These are phyloP conservation scores for Cataglyphis cursor DNA, from an alignment of 2,888 invertebrate genomes.

Conservation along the genomic window DNA sequence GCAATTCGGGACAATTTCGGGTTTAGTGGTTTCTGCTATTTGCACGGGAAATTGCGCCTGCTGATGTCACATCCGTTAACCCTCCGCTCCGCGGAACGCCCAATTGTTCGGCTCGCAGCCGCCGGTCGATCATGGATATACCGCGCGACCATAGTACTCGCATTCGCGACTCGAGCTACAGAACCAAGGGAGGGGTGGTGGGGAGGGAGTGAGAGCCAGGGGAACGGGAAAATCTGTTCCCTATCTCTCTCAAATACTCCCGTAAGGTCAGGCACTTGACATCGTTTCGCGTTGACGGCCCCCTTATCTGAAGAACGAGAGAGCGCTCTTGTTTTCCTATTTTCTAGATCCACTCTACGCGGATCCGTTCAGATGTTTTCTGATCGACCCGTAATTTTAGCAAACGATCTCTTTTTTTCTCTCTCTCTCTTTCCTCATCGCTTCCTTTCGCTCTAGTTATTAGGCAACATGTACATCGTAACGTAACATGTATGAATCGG, in stretches of 20 bases:
- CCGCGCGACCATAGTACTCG: constrained; percentile 31
- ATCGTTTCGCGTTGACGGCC: constrained; percentile 43
- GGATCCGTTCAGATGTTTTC: constrained; percentile 42
- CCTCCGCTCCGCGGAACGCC: constrained; percentile 72
- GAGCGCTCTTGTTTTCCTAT: constrained; percentile 37
- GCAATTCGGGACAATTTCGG: constrained; percentile 84
- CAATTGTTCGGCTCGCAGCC: constrained; percentile 78
- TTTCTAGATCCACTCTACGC: constrained; percentile 18
- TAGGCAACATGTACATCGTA: constrained; percentile 1
- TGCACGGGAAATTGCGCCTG: constrained; percentile 85
- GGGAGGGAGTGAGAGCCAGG: neutral
- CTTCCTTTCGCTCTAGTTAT: neutral
- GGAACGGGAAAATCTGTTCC: constrained; percentile 39
- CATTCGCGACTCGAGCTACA: constrained; percentile 5
- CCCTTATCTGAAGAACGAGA: constrained; percentile 36
- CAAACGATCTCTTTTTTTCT: neutral
- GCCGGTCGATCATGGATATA: constrained; percentile 69
- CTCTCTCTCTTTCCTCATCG: neutral
- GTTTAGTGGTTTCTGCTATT: constrained; percentile 86
- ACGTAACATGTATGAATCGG: neutral
- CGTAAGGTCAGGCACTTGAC: constrained; percentile 51
- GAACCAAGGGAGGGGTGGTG: constrained; percentile 4
- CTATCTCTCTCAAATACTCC: constrained; percentile 32
- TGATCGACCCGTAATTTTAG: constrained; percentile 25
- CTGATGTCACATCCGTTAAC: constrained; percentile 85